Conservation (phyloP, 2,888 invertebrate species). For the Auanema freiburgensis region DNA sequence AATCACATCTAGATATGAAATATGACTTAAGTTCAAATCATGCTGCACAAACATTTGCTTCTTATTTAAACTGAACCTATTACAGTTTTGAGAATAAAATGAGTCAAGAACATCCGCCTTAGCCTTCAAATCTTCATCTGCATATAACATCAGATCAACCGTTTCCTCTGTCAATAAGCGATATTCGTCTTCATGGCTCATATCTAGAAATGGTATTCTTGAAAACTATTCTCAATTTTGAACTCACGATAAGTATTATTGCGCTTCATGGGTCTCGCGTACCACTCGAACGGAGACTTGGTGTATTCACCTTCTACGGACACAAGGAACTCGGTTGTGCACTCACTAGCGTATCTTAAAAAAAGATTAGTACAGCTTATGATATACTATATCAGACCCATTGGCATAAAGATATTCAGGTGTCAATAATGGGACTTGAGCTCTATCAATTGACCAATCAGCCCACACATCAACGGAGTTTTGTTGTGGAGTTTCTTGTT, state of each 20-base stretch:
- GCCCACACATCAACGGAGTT: constrained; percentile 12
- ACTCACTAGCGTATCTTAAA: too few species aligned
- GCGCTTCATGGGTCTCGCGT: constrained; percentile 29
- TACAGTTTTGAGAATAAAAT: constrained; percentile 30
- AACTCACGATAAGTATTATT: background rate
- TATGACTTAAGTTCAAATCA: background rate
- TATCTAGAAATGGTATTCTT: background rate
- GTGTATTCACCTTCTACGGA: constrained; percentile 33
- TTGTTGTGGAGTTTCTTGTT: background rate
- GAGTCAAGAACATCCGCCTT: constrained; percentile 29
- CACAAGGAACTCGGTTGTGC: constrained; percentile 17
- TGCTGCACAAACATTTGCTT: constrained; percentile 13
- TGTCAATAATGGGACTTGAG: constrained; percentile 1
- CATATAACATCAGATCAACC: constrained; percentile 23
- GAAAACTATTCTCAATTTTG: background rate
- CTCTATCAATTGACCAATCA: constrained; percentile 8
- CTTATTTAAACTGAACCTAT: constrained; percentile 23
- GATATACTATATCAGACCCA: constrained; percentile 1
- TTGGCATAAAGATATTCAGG: constrained; percentile 6
- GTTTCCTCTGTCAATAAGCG: constrained; percentile 7
- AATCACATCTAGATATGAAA: background rate
- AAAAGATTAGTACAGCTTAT: too few species aligned
- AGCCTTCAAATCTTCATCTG: constrained; percentile 25
- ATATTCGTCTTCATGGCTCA: constrained; percentile 9
- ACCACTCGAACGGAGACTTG: constrained; percentile 38